Evolutionary conservation across 2,888 invertebrate species (phyloP).

Genomic region (Schizotus pectinicornis): DNA sequence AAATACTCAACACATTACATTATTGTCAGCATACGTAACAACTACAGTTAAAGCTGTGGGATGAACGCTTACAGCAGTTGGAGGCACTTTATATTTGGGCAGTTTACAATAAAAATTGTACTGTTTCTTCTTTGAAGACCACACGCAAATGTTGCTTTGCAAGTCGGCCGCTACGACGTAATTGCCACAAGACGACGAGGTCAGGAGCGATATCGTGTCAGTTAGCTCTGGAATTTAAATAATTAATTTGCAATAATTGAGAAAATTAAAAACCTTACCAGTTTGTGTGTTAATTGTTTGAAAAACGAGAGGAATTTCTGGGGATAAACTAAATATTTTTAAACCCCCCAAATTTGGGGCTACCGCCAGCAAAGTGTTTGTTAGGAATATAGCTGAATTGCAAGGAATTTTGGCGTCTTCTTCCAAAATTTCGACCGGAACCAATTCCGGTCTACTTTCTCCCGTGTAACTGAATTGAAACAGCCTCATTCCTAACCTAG

Average conservation of each 20-base stretch:
- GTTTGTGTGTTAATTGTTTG: conserved; percentile 54
- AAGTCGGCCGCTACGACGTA: conserved; percentile 74
- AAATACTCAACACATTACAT: conserved; percentile 61
- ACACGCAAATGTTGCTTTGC: conserved; percentile 70
- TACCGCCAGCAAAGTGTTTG: conserved; percentile 57
- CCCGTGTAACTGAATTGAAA: conserved; percentile 65
- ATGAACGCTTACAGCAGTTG: conserved; percentile 76
- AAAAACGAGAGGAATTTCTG: conserved; percentile 50
- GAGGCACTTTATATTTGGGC: conserved; percentile 73
- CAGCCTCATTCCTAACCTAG: conserved; percentile 68
- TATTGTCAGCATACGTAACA: conserved; percentile 79
- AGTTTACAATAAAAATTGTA: conserved; percentile 64
- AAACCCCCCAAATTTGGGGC: conserved; percentile 56
- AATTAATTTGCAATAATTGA: not conserved
- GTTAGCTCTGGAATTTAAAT: conserved; percentile 61
- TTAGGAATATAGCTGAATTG: conserved; percentile 56
- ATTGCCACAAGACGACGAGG: conserved; percentile 62
- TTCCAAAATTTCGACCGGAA: conserved; percentile 50
- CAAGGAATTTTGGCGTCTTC: conserved; percentile 33
- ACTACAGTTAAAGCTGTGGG: conserved; percentile 66
- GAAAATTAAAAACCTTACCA: conserved; percentile 40
- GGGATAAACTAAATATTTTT: conserved; percentile 55
- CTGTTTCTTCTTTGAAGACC: conserved; percentile 58
- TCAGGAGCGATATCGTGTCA: conserved; percentile 62
- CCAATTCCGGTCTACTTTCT: conserved; percentile 45